These are phyloP conservation scores for Trichopria drosophilae DNA, from an alignment of 2,888 invertebrate genomes.

Conservation along the genomic window DNA sequence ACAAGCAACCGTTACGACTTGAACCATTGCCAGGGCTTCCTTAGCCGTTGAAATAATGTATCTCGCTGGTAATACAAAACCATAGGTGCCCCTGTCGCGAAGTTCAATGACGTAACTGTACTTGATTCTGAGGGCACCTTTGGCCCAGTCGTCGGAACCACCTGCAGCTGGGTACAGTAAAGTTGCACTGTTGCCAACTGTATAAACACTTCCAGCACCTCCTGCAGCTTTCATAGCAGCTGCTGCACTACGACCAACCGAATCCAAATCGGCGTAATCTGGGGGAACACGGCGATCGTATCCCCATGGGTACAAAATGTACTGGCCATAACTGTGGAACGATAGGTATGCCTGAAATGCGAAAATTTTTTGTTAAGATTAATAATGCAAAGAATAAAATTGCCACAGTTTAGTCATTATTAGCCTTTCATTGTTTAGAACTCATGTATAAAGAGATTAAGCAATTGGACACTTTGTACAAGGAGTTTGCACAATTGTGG, in stretches of 20 bases:
- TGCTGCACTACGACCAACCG: constrained; percentile 71
- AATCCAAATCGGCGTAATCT: constrained; percentile 71
- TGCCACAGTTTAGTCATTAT: not conserved
- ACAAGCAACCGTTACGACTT: constrained; percentile 65
- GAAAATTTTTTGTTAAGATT: constrained; percentile 10
- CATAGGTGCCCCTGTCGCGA: constrained; percentile 80
- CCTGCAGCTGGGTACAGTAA: constrained; percentile 80
- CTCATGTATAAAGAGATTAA: no score
- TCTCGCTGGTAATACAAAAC: constrained; percentile 82
- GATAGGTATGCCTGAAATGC: constrained; percentile 72
- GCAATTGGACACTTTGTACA: not conserved
- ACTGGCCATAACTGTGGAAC: constrained; percentile 86
- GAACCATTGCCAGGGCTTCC: constrained; percentile 74
- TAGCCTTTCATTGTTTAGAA: no score
- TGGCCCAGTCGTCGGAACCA: constrained; percentile 90
- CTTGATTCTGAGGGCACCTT: constrained; percentile 78
- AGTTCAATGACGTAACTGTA: constrained; percentile 90
- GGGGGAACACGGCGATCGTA: constrained; percentile 73
- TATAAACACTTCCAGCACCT: constrained; percentile 65
- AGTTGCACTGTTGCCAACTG: constrained; percentile 77
- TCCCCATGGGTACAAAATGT: constrained; percentile 85
- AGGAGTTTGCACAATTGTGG: no score
- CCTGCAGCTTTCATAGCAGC: constrained; percentile 66
- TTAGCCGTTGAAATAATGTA: constrained; percentile 75
- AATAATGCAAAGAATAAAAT: not conserved